These are phyloP conservation scores for Chymomyza caudatula DNA, from an alignment of 2,888 invertebrate genomes.

Conservation along the genomic window DNA sequence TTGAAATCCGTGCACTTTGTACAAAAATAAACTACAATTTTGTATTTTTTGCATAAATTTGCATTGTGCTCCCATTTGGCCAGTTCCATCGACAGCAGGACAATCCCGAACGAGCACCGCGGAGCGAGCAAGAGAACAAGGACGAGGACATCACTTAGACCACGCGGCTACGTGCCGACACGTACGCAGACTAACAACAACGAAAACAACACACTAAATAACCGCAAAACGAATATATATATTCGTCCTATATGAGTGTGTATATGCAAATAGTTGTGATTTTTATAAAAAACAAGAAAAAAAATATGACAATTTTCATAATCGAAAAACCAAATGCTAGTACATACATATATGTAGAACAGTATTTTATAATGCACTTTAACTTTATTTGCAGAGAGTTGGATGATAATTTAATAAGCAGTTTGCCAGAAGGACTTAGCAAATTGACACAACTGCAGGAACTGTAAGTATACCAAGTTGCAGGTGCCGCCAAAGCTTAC, in stretches of 20 bases:
- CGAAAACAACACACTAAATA: conserved; percentile 49
- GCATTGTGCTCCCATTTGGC: conserved; percentile 16
- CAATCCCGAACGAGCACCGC: not conserved
- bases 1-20: conserved; percentile 53
- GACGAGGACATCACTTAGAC: not conserved
- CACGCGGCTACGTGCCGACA: conserved; percentile 52
- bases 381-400: conserved; percentile 82
- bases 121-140: not conserved
- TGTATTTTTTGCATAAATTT: conserved; percentile 57
- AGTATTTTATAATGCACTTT: conserved; percentile 11
- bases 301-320: conserved; percentile 30
- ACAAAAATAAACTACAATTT: conserved; percentile 42
- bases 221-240: conserved; percentile 17
- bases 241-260: not conserved
- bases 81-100: not conserved
- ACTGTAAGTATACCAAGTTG: conserved; percentile 84
- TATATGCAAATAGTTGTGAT: conserved; percentile 6
- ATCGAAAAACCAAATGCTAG: conserved; percentile 32
- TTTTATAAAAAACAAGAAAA: conserved; percentile 29
- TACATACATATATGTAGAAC: conserved; percentile 3
- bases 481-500: conserved; percentile 54
- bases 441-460: conserved; percentile 88
- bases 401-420: conserved; percentile 86
- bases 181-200: conserved; percentile 36
- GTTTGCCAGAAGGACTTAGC: conserved; percentile 87